Conservation (phyloP, 2,797 vertebrate genomes). For the Potorous gilbertii region DNA sequence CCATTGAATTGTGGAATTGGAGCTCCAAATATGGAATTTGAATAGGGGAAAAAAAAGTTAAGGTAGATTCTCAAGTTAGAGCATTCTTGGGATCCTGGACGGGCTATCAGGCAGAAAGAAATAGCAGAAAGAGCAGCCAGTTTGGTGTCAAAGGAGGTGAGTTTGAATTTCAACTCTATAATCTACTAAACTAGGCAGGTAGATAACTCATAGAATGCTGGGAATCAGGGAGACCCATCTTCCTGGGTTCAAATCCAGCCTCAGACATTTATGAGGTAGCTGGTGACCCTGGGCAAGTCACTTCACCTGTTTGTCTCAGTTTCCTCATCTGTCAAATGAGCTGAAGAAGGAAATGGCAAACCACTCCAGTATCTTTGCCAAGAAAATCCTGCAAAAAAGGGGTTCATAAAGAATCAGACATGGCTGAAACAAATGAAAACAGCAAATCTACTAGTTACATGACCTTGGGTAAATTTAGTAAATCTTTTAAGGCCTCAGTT, state of each 20-base stretch:
- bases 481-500: neutral
- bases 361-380: neutral
- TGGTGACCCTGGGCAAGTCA: too few species aligned
- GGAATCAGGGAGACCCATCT: too few species aligned
- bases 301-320: neutral
- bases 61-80: conserved; percentile 27
- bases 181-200: neutral
- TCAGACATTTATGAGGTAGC: neutral
- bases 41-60: conserved; percentile 27
- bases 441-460: neutral
- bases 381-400: neutral
- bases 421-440: too few species aligned
- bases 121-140: conserved; percentile 43
- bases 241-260: neutral
- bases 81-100: neutral
- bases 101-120: conserved; percentile 25
- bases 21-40: conserved; percentile 40
- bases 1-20: conserved; percentile 40
- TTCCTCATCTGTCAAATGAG: neutral
- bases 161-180: neutral
- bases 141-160: conserved; percentile 12
- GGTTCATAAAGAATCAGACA: neutral
- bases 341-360: neutral
- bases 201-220: too few species aligned
- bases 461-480: neutral